Conservation (phyloP, 1,140 invertebrate genomes). For the Branchinecta lindahli region DNA sequence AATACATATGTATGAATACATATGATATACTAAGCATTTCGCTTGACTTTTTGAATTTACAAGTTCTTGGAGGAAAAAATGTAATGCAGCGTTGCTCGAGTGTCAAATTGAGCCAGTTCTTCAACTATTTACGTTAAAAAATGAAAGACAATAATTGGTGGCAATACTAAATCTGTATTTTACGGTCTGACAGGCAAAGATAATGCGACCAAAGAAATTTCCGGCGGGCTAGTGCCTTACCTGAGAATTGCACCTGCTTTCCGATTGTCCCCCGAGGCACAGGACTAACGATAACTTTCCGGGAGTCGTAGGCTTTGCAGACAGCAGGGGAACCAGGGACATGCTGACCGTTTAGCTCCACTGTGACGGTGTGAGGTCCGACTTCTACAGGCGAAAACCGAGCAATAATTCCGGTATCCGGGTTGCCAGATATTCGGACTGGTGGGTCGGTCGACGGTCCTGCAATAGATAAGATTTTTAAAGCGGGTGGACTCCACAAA, state of each 20-base stretch:
- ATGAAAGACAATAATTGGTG: too few relatives aligned
- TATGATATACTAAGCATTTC: too few relatives aligned
- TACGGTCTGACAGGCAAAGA: too few relatives aligned
- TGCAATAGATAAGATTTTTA: conserved; percentile 24
- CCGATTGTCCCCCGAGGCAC: conserved; percentile 60
- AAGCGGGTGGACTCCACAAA: conserved; percentile 10
- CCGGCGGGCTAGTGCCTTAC: conserved; percentile 26
- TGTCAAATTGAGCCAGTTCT: too few relatives aligned
- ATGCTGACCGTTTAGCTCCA: conserved; percentile 77
- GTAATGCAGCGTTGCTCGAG: too few relatives aligned
- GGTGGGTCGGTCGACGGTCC: conserved; percentile 59
- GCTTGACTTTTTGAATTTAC: too few relatives aligned
- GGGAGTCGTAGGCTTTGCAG: conserved; percentile 86
- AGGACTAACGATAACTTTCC: conserved; percentile 64
- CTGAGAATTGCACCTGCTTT: conserved; percentile 72
- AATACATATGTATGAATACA: too few relatives aligned
- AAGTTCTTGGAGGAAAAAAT: too few relatives aligned
- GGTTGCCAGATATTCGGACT: conserved; percentile 73
- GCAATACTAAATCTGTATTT: too few relatives aligned
- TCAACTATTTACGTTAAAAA: too few relatives aligned
- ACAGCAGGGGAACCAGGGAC: conserved; percentile 81
- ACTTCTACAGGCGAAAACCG: conserved; percentile 81
- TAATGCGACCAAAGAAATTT: too few relatives aligned
- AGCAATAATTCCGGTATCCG: conserved; percentile 65
- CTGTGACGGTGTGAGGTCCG: conserved; percentile 70